phyloP scores from a whole-genome alignment of 2,888 invertebrate genomes.

The Abscondita cerata region DNA sequence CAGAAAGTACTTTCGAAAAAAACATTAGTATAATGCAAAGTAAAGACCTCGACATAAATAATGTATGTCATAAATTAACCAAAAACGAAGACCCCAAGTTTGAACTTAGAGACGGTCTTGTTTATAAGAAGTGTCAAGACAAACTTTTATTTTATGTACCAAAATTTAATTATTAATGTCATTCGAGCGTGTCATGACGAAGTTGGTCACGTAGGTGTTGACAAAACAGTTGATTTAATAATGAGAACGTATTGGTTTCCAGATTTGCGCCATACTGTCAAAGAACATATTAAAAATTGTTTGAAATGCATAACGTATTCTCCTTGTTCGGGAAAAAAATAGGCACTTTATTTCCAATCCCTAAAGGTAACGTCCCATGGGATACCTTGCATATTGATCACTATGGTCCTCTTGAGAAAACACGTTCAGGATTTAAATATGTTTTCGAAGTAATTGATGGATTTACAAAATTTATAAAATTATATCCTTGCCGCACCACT shows the following conservation, averaged over 20 bases:
- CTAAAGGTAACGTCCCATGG: not conserved
- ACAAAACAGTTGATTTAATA: not conserved
- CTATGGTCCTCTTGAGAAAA: not conserved
- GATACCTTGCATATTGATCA: not conserved
- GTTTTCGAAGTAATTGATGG: not conserved
- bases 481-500: not conserved
- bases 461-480: not conserved
- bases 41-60: not conserved
- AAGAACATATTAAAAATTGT: not conserved
- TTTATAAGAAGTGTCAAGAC: constrained; percentile 7
- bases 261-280: too few relatives aligned
- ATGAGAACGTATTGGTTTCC: constrained; percentile 14
- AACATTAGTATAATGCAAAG: constrained; percentile 6
- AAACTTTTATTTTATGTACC: constrained; percentile 37
- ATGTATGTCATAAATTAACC: not conserved
- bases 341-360: not conserved
- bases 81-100: not conserved
- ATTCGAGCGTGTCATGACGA: constrained; percentile 43
- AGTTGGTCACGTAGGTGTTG: constrained; percentile 44
- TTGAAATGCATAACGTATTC: not conserved
- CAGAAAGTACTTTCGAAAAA: constrained; percentile 8
- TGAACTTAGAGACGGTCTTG: constrained; percentile 10
- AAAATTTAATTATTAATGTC: constrained; percentile 39
- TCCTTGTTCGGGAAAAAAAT: not conserved
- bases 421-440: not conserved